Conservation (phyloP, 2,113 vertebrate genomes). For the Rhea pennata region DNA sequence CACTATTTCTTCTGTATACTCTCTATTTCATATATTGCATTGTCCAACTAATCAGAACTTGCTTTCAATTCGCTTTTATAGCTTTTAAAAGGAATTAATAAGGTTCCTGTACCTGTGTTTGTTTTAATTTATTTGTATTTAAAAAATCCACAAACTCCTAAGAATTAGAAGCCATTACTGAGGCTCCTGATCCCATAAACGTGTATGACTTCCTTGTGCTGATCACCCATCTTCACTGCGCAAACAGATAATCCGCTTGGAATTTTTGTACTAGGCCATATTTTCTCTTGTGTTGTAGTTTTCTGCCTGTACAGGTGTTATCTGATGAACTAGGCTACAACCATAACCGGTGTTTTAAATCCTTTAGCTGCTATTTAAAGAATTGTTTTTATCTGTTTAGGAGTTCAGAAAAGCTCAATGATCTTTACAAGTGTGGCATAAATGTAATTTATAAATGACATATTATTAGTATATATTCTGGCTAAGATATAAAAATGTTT, state of each 20-base stretch:
- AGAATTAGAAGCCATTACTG: background rate
- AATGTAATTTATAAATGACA: background rate
- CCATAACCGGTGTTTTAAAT: background rate
- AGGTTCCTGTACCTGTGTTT: fast-evolving
- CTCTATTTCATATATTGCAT: background rate
- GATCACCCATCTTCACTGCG: background rate
- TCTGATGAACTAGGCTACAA: background rate
- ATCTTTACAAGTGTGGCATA: background rate
- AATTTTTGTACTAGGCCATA: background rate
- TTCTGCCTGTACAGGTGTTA: background rate
- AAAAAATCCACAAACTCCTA: background rate
- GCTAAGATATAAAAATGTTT: background rate
- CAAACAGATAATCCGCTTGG: background rate
- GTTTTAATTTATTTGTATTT: background rate
- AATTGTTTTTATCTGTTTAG: background rate
- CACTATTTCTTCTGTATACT: background rate
- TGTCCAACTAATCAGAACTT: background rate
- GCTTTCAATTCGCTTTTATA: background rate
- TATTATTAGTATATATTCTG: background rate
- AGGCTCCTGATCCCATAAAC: background rate
- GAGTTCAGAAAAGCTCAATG: background rate
- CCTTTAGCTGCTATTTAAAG: background rate
- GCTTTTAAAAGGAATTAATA: background rate
- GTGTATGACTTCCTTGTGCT: background rate
- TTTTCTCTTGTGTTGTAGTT: background rate